Base-by-base conservation (phyloP, 2,113 vertebrate species). In the Paralichthys olivaceus region DNA sequence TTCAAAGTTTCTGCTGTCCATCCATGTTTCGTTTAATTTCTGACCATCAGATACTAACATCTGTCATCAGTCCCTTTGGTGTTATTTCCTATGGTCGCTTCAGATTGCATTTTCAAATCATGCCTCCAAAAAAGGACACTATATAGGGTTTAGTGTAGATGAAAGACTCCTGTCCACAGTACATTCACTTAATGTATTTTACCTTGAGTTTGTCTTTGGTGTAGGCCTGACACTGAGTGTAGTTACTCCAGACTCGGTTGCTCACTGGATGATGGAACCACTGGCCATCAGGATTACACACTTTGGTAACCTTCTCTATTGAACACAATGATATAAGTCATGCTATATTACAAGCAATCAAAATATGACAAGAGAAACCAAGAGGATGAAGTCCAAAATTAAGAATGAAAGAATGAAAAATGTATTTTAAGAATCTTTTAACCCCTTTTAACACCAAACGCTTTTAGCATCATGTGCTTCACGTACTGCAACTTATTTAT, bases 231-330 rank as follows among this genome's bases (percentile, higher is more conserved):
- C 95, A 95, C 83, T 87, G 87, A 19, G 94, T 94, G 91, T 95
- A 95, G 78, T 95, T 95, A 4, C 92, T 85, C 95, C 95, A 95
- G 6, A 93, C 67, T 58, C 94, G 83, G 77, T 95, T 89, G 82
- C 94, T 95, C 17, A 91, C 87, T 4, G 94, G 95, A 64, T 95
- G 95, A 66, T 88, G 91, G 75, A 95, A 95, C 95, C 95, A 95
- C 72, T 93, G 92, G 4, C 95, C 93, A 6, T 93, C 89, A 28
- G 88, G 37, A 63, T 94, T 90, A 66, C 94, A 95, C 79, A 95
- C 92, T 88, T 95, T 95, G 70, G 91, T 94, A 1, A 93, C 95
- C 70, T 93, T 93, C 77, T 95, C 95, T 95, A 84, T 72, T 59
- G 12, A 63, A 79, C 17, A 83, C 22, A 60, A 49, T 5, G 19